These are phyloP conservation scores for Calameuta filiformis DNA, from an alignment of 2,888 invertebrate species.

Conservation along the genomic window DNA sequence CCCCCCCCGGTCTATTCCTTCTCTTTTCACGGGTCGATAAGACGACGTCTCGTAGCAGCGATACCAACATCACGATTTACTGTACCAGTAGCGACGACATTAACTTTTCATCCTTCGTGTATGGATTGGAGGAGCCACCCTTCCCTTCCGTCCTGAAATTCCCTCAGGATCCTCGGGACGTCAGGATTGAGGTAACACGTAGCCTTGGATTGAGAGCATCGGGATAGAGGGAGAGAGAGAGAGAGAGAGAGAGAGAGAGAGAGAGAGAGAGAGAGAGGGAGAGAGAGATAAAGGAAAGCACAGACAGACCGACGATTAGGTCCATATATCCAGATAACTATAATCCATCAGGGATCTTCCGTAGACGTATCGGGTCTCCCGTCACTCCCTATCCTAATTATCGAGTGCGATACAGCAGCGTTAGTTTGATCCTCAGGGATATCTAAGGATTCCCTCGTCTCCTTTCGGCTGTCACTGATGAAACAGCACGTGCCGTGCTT, in stretches of 20 bases:
- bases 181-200: not conserved
- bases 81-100: not conserved
- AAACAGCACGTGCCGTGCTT: not conserved
- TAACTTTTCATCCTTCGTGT: not conserved
- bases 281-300: slow-evolving; percentile 3
- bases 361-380: not conserved
- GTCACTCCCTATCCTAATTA: not conserved
- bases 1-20: not conserved
- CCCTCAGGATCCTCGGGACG: not conserved
- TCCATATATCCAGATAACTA: not conserved
- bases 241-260: slow-evolving; percentile 10
- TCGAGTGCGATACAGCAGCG: not conserved
- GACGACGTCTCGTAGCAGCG: not conserved
- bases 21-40: not conserved
- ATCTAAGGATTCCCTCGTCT: not conserved
- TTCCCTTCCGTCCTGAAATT: too few species aligned
- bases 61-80: not conserved
- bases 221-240: not conserved
- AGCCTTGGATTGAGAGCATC: not conserved
- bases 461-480: not conserved
- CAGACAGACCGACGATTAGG: slow-evolving; percentile 8
- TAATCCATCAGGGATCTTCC: not conserved
- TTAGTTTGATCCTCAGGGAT: not conserved
- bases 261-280: slow-evolving; percentile 6
- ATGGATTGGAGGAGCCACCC: not conserved